Conservation (phyloP, 2,797 vertebrate species). For the Oreortyx pictus region DNA sequence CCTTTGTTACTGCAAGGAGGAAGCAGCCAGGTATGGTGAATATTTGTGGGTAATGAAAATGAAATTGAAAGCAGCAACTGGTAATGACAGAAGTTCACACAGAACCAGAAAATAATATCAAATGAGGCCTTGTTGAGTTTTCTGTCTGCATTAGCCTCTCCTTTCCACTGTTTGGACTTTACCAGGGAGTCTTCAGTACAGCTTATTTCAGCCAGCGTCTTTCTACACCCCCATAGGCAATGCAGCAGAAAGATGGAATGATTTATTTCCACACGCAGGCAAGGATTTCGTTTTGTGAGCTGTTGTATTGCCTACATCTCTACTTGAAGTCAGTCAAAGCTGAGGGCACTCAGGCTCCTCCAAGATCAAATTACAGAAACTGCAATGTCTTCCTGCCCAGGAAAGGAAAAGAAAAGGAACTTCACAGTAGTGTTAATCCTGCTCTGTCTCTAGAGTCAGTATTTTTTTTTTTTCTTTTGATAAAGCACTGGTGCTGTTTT, state of each 20-base stretch:
- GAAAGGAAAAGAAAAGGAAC: background rate
- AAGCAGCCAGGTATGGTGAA: background rate
- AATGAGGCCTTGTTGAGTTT: background rate
- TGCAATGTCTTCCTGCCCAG: background rate
- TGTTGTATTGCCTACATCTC: background rate
- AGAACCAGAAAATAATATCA: background rate
- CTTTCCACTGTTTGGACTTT: background rate
- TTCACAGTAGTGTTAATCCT: background rate
- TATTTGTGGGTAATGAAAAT: background rate
- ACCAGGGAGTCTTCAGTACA: background rate
- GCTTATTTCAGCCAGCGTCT: background rate
- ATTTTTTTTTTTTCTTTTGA: background rate
- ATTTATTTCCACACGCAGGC: background rate
- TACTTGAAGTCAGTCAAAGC: background rate
- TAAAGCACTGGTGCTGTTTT: background rate
- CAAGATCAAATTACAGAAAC: background rate
- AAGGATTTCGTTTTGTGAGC: background rate
- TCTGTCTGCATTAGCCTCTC: background rate
- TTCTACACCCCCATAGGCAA: background rate
- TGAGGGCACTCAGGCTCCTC: background rate
- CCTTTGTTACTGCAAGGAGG: background rate
- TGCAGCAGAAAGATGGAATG: background rate
- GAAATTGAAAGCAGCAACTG: background rate
- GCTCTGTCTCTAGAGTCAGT: background rate
- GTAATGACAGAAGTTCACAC: background rate